A percentile compares a stretch with the other conserved stretches of the same genome.
phyloP scores from a whole-genome alignment of 2,113 vertebrate genomes.

The Microtus ochrogaster region DNA sequence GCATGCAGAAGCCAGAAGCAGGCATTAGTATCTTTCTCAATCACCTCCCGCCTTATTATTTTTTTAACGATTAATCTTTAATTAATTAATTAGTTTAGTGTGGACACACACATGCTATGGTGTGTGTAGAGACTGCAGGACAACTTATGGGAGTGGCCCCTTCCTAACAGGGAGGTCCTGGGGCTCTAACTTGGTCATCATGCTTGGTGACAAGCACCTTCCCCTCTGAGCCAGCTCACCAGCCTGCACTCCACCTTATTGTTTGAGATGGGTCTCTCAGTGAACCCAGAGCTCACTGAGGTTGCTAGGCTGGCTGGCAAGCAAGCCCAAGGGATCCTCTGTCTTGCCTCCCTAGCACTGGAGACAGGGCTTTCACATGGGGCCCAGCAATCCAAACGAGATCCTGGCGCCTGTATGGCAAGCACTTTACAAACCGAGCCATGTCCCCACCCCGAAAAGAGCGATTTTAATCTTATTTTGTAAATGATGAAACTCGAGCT shows the following conservation, averaged over 20 bases:
- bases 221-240: too few relatives aligned
- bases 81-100: not conserved
- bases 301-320: not conserved
- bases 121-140: not conserved
- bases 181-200: too few relatives aligned
- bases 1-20: too few relatives aligned
- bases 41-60: not conserved
- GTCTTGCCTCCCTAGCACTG: not conserved
- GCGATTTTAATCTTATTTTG: slow-evolving; percentile 6
- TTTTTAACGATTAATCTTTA: not conserved
- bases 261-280: too few relatives aligned
- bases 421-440: not conserved
- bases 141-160: too few relatives aligned
- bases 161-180: too few relatives aligned
- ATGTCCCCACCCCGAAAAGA: not conserved
- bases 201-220: too few relatives aligned
- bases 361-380: not conserved
- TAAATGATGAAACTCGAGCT: not conserved
- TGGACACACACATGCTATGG: not conserved
- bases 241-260: too few relatives aligned
- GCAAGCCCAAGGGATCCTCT: not conserved
- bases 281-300: not conserved
- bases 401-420: too few relatives aligned
- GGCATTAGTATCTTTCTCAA: not conserved
- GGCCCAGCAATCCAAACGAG: not conserved